Percentiles rank a stretch among this genome's conserved stretches.
Conservation (phyloP, 2,888 invertebrate genomes). For the Ennomos fuscantarius region DNA sequence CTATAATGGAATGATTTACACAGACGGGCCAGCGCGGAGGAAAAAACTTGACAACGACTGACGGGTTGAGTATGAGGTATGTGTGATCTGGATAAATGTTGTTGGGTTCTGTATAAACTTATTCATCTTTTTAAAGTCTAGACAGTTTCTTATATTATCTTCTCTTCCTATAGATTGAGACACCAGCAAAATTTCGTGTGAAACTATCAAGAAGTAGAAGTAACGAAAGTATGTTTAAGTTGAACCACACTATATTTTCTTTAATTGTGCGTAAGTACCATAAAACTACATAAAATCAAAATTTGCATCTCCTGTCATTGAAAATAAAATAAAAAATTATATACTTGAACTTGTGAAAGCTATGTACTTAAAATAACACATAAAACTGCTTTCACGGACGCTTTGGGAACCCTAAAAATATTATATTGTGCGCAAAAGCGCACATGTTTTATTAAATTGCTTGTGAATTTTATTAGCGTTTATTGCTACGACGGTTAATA, state of each 20-base stretch:
- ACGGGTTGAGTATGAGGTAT: constrained; percentile 12
- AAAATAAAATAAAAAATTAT: too few relatives aligned
- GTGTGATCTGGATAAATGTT: not conserved
- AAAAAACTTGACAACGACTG: constrained; percentile 32
- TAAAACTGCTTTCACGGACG: not conserved
- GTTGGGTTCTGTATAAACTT: constrained; percentile 15
- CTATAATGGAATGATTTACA: constrained; percentile 57
- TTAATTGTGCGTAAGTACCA: too few relatives aligned
- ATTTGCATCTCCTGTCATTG: too few relatives aligned
- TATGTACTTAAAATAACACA: too few relatives aligned
- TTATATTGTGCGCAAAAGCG: constrained; percentile 35
- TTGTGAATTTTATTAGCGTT: constrained; percentile 45
- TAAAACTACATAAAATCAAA: too few relatives aligned
- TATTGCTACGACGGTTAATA: constrained; percentile 34
- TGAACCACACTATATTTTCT: too few relatives aligned
- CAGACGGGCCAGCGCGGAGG: constrained; percentile 30
- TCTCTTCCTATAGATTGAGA: too few relatives aligned
- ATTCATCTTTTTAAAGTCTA: not conserved
- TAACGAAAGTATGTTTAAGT: too few relatives aligned
- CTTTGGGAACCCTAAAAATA: constrained; percentile 26
- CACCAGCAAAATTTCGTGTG: too few relatives aligned
- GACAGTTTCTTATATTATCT: too few relatives aligned
- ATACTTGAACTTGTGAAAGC: too few relatives aligned
- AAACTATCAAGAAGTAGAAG: too few relatives aligned
- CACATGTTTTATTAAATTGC: constrained; percentile 43